A percentile compares a stretch with the other conserved stretches of the same genome.
phyloP scores from a whole-genome alignment of 2,113 vertebrate species.

The Entelurus aequoreus region DNA sequence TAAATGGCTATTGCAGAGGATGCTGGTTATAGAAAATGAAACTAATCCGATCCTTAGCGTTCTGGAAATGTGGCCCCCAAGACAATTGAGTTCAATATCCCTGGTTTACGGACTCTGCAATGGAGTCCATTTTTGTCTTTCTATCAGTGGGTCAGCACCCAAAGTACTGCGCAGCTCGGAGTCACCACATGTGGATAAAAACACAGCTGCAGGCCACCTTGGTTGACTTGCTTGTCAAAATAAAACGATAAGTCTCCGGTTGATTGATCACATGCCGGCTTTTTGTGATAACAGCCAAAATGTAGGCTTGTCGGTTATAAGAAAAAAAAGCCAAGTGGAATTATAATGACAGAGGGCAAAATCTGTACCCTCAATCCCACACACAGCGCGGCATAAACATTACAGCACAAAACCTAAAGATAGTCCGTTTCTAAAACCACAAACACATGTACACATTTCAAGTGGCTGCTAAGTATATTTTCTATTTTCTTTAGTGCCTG shows the following conservation, averaged over 20 bases:
- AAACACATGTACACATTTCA: neutral
- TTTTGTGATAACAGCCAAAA: neutral
- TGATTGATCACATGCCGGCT: neutral
- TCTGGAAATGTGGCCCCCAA: no score
- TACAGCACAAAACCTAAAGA: neutral
- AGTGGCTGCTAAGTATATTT: neutral
- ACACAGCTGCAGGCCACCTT: neutral
- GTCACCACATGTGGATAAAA: no score
- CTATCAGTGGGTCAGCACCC: no score
- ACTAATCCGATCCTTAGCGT: no score
- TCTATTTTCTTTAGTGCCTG: neutral
- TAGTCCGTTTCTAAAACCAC: neutral
- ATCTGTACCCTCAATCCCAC: neutral
- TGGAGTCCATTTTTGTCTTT: no score
- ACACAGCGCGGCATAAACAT: neutral
- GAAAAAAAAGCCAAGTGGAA: neutral
- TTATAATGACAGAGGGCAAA: neutral
- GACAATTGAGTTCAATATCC: no score
- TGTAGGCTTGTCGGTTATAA: neutral
- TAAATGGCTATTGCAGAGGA: no score
- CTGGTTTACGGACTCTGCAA: no score
- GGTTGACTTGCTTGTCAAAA: neutral
- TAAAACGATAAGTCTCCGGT: neutral
- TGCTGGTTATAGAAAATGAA: no score
- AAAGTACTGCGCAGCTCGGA: no score